Evolutionary conservation across 2,888 invertebrate genomes (phyloP), one percentile per base, ranked within the genome.

Genomic region (Nomada ruficornis): DNA sequence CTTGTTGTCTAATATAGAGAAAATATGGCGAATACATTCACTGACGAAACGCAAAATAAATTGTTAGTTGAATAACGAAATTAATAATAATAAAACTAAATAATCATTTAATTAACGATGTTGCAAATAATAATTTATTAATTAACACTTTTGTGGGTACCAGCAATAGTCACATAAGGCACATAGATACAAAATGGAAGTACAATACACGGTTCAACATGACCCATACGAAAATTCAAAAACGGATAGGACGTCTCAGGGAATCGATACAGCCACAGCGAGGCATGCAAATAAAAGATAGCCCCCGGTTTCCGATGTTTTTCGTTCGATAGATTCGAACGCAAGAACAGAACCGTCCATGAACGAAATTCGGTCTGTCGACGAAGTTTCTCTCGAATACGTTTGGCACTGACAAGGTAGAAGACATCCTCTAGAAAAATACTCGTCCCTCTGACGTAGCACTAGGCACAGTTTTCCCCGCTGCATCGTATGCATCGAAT

Each of bases 361-460:
- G 13, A 29, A 54, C 42, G 70, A 80, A 64, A 83, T 82, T 77
- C 65, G 47, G n/a, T 20, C 76, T 65, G 54, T 57, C 59, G 70
- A 36, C 42, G 52, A 64, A 68, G 42, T 69, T 72, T 57, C 77
- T 52, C 47, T 44, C 54, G 54, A 64, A 68, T 54, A 47, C 52
- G 29, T 76, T 72, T 75, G 86, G 60, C 80, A 72, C 57, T 75
- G 75, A 75, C 55, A 69, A 20, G 60, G 47, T 60, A 50, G 47
- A 77, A 67, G 52, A 74, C 50, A 36, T 71, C 70, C 23, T 47
- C 59, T 64, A 65, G 52, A 63, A 81, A 86, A 81, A 80, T 85
- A 81, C 47, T 26, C 36, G 29, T 62, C 55, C 23, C 59, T 63
- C 71, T 71, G 80, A 73, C 54, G 47, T 71, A 62, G 62, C 81